Evolutionary conservation across 2,888 invertebrate genomes (phyloP).

Genomic region (Tiphia femorata): DNA sequence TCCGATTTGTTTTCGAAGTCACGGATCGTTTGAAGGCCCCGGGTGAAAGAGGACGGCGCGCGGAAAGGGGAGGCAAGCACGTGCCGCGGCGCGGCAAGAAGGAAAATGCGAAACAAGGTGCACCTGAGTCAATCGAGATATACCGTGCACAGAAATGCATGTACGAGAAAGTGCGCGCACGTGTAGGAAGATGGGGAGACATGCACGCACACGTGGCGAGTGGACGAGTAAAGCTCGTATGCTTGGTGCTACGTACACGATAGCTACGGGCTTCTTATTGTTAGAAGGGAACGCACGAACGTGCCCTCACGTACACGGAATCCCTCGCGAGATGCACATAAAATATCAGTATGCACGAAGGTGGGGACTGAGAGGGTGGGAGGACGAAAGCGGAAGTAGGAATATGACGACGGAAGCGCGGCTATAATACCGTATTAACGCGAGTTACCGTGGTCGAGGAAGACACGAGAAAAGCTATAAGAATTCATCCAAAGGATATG

Average conservation of each 20-base stretch:
- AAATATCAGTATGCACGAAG: conserved; percentile 10
- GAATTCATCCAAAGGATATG: too few species aligned
- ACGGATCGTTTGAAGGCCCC: conserved; percentile 5
- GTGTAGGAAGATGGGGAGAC: not conserved
- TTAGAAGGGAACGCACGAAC: not conserved
- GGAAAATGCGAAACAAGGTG: conserved; percentile 19
- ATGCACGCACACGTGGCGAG: not conserved
- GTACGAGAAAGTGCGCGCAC: not conserved
- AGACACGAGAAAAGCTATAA: too few species aligned
- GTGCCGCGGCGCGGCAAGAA: conserved; percentile 13
- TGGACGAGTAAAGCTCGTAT: too few species aligned
- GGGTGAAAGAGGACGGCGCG: conserved; percentile 1
- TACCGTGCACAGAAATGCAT: not conserved
- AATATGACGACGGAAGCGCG: too few species aligned
- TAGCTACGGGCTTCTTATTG: conserved; percentile 12
- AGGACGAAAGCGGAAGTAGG: too few species aligned
- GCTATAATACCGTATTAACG: too few species aligned
- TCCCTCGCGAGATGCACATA: conserved; percentile 6
- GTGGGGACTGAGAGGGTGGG: too few species aligned
- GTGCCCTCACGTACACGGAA: conserved; percentile 10
- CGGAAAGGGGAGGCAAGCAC: conserved; percentile 12
- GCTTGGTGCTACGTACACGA: conserved; percentile 2
- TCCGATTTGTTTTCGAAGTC: conserved; percentile 7
- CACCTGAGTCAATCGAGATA: conserved; percentile 22
- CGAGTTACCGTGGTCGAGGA: too few species aligned